Evolutionary conservation across 2,113 vertebrate species (phyloP).

Genomic region (Phodopus roborovskii): DNA sequence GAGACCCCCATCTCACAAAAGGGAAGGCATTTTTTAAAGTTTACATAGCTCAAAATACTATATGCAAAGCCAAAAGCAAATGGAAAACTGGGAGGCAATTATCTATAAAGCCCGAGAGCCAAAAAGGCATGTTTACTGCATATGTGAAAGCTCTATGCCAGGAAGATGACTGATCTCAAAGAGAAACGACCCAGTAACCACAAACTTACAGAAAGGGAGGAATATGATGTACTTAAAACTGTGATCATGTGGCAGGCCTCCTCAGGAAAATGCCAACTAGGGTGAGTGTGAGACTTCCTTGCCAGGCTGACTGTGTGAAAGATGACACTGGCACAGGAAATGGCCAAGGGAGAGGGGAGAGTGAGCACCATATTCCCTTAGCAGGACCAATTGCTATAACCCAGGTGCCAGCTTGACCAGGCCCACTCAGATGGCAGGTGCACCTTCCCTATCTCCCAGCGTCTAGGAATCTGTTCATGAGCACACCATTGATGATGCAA

Average conservation of each 20-base stretch:
- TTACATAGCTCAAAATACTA: slow-evolving; percentile 1
- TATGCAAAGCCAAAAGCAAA: slow-evolving; percentile 49
- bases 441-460: not conserved
- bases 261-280: not conserved
- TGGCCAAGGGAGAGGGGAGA: not conserved
- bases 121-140: slow-evolving; percentile 20
- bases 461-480: not conserved
- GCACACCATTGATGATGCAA: not conserved
- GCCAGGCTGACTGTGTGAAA: not conserved
- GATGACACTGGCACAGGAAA: not conserved
- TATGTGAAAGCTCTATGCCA: not conserved
- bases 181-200: slow-evolving; percentile 2
- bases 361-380: not conserved
- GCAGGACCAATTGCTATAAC: accelerated
- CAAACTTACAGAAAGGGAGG: slow-evolving; percentile 20
- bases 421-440: not conserved
- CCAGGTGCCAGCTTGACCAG: not conserved
- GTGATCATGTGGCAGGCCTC: not conserved
- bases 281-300: not conserved
- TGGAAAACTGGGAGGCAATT: not conserved
- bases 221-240: not conserved
- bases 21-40: not conserved
- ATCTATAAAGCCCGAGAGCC: not conserved
- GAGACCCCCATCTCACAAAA: not conserved
- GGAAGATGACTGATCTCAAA: slow-evolving; percentile 17